Percentiles rank a stretch among this genome's conserved stretches.
Conservation (phyloP, 2,888 invertebrate species). For the Stenoptilia bipunctidactyla region DNA sequence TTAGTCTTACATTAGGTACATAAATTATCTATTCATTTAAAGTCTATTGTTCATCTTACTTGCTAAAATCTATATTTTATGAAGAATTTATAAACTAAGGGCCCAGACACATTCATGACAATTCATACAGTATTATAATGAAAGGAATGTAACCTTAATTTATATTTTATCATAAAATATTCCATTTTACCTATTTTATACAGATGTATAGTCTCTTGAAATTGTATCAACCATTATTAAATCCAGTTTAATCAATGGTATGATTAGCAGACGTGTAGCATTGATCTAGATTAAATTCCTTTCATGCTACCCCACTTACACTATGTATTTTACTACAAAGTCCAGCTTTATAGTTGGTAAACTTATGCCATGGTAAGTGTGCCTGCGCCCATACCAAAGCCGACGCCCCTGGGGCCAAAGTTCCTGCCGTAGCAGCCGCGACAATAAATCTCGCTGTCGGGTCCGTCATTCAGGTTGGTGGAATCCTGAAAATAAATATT, state of each 20-base stretch:
- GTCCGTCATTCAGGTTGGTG: constrained; percentile 91
- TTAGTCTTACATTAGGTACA: constrained; percentile 41
- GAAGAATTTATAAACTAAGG: constrained; percentile 69
- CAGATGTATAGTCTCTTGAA: constrained; percentile 48
- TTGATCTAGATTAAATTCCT: constrained; percentile 48
- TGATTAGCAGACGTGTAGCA: constrained; percentile 46
- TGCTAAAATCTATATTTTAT: constrained; percentile 55
- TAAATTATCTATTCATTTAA: constrained; percentile 27
- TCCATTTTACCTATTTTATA: constrained; percentile 26
- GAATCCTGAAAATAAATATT: constrained; percentile 83
- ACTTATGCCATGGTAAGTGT: constrained; percentile 87
- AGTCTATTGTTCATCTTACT: constrained; percentile 45
- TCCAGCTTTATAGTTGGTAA: constrained; percentile 48
- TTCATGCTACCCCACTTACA: constrained; percentile 49
- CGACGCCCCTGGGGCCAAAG: constrained; percentile 90
- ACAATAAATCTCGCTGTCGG: constrained; percentile 95
- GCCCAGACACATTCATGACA: constrained; percentile 67
- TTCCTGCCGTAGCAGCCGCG: constrained; percentile 89
- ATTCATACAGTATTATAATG: constrained; percentile 54
- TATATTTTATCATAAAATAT: constrained; percentile 65
- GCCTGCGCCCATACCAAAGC: constrained; percentile 92
- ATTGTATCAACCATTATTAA: constrained; percentile 66
- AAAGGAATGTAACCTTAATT: constrained; percentile 72
- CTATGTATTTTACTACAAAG: constrained; percentile 46
- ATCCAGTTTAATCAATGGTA: constrained; percentile 68